These are phyloP conservation scores for Drosophila bunnanda DNA, from an alignment of 2,888 invertebrate genomes.

Conservation along the genomic window DNA sequence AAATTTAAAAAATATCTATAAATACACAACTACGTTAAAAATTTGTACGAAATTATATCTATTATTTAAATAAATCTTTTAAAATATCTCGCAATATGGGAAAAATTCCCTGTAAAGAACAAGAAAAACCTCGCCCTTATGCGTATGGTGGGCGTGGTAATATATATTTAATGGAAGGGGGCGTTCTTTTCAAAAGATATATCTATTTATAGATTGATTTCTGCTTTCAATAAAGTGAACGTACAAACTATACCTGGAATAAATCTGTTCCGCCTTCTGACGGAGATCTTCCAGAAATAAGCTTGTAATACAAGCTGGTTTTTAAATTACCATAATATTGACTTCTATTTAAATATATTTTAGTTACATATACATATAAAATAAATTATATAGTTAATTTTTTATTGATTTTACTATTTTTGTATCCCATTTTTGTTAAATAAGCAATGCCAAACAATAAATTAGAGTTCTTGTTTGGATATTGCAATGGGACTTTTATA, in stretches of 20 bases:
- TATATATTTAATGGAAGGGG: background rate
- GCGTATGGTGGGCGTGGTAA: background rate
- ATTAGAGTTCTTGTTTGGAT: too few relatives aligned
- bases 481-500: background rate
- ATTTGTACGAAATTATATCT: background rate
- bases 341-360: background rate
- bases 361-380: too few relatives aligned
- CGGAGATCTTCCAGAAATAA: background rate
- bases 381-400: too few relatives aligned
- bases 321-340: background rate
- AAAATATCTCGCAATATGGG: background rate
- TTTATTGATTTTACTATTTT: background rate
- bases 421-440: background rate
- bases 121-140: background rate
- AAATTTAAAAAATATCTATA: too few relatives aligned
- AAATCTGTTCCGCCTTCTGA: background rate
- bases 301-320: background rate
- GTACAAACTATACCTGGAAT: conserved; percentile 10
- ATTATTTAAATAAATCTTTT: background rate
- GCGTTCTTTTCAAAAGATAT: background rate
- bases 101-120: background rate
- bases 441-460: background rate
- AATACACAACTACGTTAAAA: too few relatives aligned
- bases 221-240: conserved; percentile 15
- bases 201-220: conserved; percentile 25